Conservation (phyloP, 2,888 invertebrate species). For the Philereme vetulata region DNA sequence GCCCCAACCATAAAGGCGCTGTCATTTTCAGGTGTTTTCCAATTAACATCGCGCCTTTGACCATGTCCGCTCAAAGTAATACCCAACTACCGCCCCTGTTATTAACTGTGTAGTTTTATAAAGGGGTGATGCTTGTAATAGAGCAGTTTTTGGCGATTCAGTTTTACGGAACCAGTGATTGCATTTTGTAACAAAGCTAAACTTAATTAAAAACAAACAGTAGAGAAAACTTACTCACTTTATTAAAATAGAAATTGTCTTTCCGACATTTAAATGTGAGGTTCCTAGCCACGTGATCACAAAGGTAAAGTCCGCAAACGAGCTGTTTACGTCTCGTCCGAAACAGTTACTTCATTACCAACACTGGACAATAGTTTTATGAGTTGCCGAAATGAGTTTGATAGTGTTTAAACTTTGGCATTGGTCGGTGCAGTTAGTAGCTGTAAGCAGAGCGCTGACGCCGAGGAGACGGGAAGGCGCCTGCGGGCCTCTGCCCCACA, state of each 20-base stretch:
- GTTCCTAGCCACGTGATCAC: neutral
- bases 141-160: constrained; percentile 51
- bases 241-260: constrained; percentile 1
- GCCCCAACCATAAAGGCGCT: constrained; percentile 74
- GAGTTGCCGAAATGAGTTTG: constrained; percentile 78
- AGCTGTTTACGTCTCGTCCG: constrained; percentile 12
- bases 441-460: constrained; percentile 47
- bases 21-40: constrained; percentile 81
- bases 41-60: constrained; percentile 82
- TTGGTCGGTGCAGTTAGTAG: constrained; percentile 77
- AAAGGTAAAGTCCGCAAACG: constrained; percentile 5
- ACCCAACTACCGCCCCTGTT: constrained; percentile 65
- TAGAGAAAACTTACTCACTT: neutral
- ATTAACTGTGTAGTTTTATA: constrained; percentile 68
- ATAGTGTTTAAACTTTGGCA: constrained; percentile 74
- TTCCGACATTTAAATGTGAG: neutral
- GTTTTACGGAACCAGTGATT: constrained; percentile 27
- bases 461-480: constrained; percentile 51
- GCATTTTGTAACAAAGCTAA: constrained; percentile 17
- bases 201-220: neutral
- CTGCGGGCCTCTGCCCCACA: constrained; percentile 49
- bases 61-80: constrained; percentile 69
- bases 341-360: constrained; percentile 56
- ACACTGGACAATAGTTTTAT: constrained; percentile 73
- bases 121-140: constrained; percentile 59